Conservation (phyloP, 2,113 vertebrate genomes). For the Syrmaticus mikado region DNA sequence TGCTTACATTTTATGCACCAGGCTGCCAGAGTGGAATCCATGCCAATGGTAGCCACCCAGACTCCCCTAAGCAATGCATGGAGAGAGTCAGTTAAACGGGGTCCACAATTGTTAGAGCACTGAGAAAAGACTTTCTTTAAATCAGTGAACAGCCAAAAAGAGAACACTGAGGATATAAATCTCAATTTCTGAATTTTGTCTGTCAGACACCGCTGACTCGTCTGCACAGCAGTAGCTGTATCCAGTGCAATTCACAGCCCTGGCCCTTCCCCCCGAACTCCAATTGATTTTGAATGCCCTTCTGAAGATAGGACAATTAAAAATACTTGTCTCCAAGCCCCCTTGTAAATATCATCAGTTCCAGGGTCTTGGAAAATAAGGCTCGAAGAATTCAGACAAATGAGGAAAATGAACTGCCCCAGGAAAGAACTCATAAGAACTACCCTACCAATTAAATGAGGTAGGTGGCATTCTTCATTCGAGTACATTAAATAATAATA, state of each 20-base stretch:
- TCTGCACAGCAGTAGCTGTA: background rate
- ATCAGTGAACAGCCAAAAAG: slow-evolving; percentile 13
- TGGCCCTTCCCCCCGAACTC: background rate
- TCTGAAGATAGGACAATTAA: slow-evolving; percentile 24
- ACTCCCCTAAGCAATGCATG: slow-evolving; percentile 60
- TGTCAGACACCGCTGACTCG: background rate
- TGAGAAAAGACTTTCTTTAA: slow-evolving; percentile 16
- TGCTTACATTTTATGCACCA: slow-evolving; percentile 58
- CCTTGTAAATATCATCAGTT: background rate
- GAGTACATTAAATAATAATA: background rate
- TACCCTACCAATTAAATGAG: background rate
- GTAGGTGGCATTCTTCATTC: background rate
- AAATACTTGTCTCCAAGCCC: slow-evolving; percentile 41
- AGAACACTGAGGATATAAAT: background rate
- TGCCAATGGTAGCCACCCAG: slow-evolving; percentile 60
- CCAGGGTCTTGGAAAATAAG: background rate
- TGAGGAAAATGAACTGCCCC: slow-evolving; percentile 2
- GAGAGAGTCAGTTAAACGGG: slow-evolving; percentile 54
- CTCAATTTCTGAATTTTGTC: background rate
- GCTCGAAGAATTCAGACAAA: slow-evolving; percentile 27
- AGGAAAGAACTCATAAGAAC: background rate
- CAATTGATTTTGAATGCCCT: background rate
- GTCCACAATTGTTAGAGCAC: slow-evolving; percentile 13
- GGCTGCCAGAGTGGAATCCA: slow-evolving; percentile 65
- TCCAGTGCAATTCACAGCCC: background rate